Base-by-base conservation (phyloP, 2,888 invertebrate genomes). In the Arrhopalites spinosus region DNA sequence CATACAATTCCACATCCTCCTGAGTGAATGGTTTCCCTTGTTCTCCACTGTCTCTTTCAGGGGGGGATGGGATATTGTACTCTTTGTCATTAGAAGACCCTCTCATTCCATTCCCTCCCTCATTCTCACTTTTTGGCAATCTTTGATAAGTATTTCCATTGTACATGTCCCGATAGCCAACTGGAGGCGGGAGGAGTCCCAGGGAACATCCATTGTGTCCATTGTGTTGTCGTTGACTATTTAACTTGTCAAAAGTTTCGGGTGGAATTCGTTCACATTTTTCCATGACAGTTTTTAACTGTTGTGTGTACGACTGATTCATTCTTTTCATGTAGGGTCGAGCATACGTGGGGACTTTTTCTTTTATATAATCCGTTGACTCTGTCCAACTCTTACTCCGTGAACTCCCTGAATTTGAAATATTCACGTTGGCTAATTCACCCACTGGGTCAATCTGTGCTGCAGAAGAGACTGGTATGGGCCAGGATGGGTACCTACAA, bases 351-450 rank as follows among this genome's bases (percentile, higher is more conserved):
- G 88, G 87, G 74, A 88, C 87, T 81, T 89, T 89, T 85, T 90
- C 91, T 86, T 90, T 90, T 79, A 90, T 90, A 84, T 91, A 90
- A 85, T 89, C 90, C 78, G 90, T 90, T 84, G 90, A 89, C 84
- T 90, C 91, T 74, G 90, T 90, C 91, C 90, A 91, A 77, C 90
- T 90, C 84, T 90, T 90, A 83, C 90, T 90, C 79, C 90, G 87
- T 82, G 89, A 88, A 67, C 89, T 90, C 77, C 90, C 90, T 3
- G 74, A 61, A 36, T 78, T 77, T 29, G 73, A 73, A 29, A 71
- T 53, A 36, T 36, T 36, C 5, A 45, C 45, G 15, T 73, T 53
- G 20, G 56, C 23, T 79, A 56, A 53, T 74, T 79, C 77, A 76
- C 85, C 82, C 83, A 78, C 85, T 59, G 88, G 86, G 75, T 87